Percentiles rank a stretch among this genome's conserved stretches.
Evolutionary conservation across 2,888 invertebrate species (phyloP).

Genomic region (Strigamia crassipes): DNA sequence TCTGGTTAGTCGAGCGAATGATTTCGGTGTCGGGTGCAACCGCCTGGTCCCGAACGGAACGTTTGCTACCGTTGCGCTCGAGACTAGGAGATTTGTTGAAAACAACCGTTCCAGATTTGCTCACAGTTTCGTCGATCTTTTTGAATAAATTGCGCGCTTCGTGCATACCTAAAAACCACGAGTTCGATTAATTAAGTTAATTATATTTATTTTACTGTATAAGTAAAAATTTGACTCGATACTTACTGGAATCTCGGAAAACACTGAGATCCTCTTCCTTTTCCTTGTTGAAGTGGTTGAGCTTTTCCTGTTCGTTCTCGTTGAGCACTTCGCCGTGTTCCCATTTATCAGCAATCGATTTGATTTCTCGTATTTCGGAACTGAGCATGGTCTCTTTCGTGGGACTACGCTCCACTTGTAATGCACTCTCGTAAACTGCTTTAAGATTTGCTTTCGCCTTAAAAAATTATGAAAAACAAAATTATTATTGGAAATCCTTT

Average conservation of each 20-base stretch:
- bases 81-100: conserved; percentile 51
- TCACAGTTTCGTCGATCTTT: conserved; percentile 79
- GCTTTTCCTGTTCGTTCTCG: conserved; percentile 52
- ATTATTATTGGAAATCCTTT: not conserved
- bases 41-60: conserved; percentile 42
- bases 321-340: conserved; percentile 67
- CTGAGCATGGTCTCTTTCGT: conserved; percentile 71
- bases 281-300: conserved; percentile 65
- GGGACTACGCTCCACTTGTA: conserved; percentile 57
- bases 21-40: conserved; percentile 64
- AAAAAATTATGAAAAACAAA: conserved; percentile 53
- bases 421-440: conserved; percentile 89
- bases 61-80: conserved; percentile 25
- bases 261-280: conserved; percentile 74
- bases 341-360: conserved; percentile 53
- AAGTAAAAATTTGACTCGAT: conserved; percentile 19
- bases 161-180: conserved; percentile 70
- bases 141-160: conserved; percentile 84
- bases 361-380: conserved; percentile 55
- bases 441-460: conserved; percentile 88
- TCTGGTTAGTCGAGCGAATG: conserved; percentile 72
- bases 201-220: too few relatives aligned
- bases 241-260: conserved; percentile 73
- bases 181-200: not conserved
- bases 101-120: conserved; percentile 57